phyloP scores from a whole-genome alignment of 2,797 vertebrate genomes.

The Centroberyx gerrardi region DNA sequence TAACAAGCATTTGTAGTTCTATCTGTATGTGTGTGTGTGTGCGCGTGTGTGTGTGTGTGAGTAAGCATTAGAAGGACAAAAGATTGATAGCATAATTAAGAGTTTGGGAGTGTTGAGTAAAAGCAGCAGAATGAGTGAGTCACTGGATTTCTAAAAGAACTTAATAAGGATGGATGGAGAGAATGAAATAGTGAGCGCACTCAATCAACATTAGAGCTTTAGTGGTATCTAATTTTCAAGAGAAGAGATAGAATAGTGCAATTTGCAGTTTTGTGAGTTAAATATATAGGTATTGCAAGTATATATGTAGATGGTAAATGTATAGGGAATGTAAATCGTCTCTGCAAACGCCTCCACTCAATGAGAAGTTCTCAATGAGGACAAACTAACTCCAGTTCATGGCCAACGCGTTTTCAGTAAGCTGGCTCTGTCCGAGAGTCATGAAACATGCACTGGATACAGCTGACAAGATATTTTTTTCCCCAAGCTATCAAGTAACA shows the following conservation, averaged over 20 bases:
- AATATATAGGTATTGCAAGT: conserved; percentile 10
- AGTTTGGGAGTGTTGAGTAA: conserved; percentile 21
- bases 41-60: neutral
- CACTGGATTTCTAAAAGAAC: conserved; percentile 18
- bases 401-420: neutral
- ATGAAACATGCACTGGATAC: too few relatives aligned
- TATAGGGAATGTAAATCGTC: conserved; percentile 21
- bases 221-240: conserved; percentile 3
- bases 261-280: conserved; percentile 25
- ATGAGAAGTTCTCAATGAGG: too few relatives aligned
- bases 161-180: conserved; percentile 38
- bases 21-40: conserved; percentile 10
- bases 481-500: neutral
- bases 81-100: conserved; percentile 54
- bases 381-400: neutral
- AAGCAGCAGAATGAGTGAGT: conserved; percentile 1
- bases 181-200: neutral
- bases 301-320: conserved; percentile 14
- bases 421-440: neutral
- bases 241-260: conserved; percentile 11
- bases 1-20: conserved; percentile 24
- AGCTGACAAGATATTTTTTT: neutral
- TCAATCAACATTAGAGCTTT: neutral
- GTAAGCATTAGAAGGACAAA: neutral
- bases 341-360: too few relatives aligned